Conservation (phyloP, 1,140 invertebrate species). For the Zeugodacus cucurbitae region DNA sequence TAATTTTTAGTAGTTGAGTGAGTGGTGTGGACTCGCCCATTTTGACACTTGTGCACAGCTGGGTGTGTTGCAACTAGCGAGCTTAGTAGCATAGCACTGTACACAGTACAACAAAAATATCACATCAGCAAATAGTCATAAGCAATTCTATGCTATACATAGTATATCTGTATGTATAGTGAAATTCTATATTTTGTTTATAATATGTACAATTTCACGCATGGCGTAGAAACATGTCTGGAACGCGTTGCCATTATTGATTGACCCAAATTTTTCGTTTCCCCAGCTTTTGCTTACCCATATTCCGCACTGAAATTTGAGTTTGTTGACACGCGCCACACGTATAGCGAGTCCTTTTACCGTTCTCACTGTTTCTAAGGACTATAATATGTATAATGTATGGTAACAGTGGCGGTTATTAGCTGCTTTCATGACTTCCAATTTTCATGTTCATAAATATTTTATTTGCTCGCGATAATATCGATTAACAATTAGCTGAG, state of each 20-base stretch:
- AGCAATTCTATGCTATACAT: neutral
- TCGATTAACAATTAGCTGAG: neutral
- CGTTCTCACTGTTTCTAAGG: neutral
- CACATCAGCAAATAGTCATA: neutral
- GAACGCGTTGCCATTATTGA: neutral
- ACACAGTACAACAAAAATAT: neutral
- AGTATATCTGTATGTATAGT: neutral
- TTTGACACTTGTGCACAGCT: conserved; percentile 18
- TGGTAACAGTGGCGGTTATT: neutral
- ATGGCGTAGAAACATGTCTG: neutral
- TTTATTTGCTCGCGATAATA: neutral
- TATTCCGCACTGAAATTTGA: neutral
- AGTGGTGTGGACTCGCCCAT: neutral
- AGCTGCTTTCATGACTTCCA: neutral
- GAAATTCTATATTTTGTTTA: neutral
- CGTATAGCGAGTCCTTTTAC: neutral
- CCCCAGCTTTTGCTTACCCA: neutral
- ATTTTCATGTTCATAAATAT: neutral
- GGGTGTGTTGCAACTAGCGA: neutral
- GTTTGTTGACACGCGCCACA: neutral
- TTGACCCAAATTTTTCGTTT: neutral
- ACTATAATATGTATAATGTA: neutral
- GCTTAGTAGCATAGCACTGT: neutral
- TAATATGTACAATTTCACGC: neutral
- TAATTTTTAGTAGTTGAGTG: neutral